These are phyloP conservation scores for Dryadula phaetusa DNA, from an alignment of 2,888 invertebrate genomes.

Conservation along the genomic window DNA sequence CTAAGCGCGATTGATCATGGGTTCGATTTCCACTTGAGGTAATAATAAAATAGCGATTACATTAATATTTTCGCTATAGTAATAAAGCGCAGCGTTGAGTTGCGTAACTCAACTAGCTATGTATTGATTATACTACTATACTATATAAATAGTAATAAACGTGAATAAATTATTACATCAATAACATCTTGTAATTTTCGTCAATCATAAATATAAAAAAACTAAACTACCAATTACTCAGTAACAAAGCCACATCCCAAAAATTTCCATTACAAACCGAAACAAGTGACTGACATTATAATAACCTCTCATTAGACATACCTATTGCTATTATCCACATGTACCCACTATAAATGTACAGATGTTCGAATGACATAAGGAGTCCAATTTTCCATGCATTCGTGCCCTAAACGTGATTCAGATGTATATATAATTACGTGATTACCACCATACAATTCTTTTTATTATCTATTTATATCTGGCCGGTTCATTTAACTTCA, in stretches of 20 bases:
- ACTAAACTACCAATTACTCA: background rate
- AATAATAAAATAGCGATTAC: too few species aligned
- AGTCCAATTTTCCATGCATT: conserved; percentile 37
- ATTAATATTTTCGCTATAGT: too few species aligned
- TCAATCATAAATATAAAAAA: too few species aligned
- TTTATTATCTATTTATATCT: conserved; percentile 59
- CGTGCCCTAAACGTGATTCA: conserved; percentile 54
- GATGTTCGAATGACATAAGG: conserved; percentile 41
- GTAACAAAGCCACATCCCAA: background rate
- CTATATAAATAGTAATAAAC: too few species aligned
- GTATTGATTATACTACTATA: too few species aligned
- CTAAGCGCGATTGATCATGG: too few species aligned
- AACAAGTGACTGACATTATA: conserved; percentile 9
- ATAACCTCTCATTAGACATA: conserved; percentile 16
- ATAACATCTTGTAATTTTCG: too few species aligned
- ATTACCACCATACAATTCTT: conserved; percentile 58
- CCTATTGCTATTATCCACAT: conserved; percentile 7
- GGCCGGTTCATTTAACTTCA: conserved; percentile 42
- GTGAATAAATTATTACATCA: too few species aligned
- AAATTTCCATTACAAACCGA: conserved; percentile 3
- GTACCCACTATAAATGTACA: conserved; percentile 33
- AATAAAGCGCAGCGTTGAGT: too few species aligned
- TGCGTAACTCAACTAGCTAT: too few species aligned
- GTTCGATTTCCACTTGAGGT: too few species aligned
- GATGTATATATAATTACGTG: conserved; percentile 66